Percentiles rank a stretch among this genome's conserved stretches.
These are phyloP conservation scores for Dastarcus helophoroides DNA, from an alignment of 2,888 invertebrate species.

Conservation along the genomic window DNA sequence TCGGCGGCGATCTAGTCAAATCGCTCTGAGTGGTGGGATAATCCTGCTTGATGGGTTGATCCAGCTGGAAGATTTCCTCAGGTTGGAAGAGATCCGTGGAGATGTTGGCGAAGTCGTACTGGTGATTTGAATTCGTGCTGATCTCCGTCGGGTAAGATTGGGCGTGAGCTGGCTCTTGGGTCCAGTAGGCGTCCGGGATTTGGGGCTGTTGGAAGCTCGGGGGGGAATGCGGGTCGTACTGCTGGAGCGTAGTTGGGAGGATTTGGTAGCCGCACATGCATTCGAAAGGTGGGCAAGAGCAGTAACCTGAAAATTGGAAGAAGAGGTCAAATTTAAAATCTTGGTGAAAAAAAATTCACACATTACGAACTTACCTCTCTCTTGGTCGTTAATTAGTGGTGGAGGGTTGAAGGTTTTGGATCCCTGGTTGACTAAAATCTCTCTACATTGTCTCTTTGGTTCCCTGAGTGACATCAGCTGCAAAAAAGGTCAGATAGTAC, in stretches of 20 bases:
- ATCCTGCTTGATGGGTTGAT: conserved; percentile 58
- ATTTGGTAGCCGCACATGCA: conserved; percentile 50
- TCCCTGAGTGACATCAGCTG: conserved; percentile 46
- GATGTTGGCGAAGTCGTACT: conserved; percentile 49
- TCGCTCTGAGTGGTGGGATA: conserved; percentile 40
- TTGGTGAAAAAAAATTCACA: neutral
- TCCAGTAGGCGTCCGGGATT: conserved; percentile 31
- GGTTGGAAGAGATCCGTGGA: conserved; percentile 61
- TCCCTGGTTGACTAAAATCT: conserved; percentile 26
- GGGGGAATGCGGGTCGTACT: conserved; percentile 26
- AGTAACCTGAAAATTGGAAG: conserved; percentile 42
- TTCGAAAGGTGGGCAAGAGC: conserved; percentile 65
- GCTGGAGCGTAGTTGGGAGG: conserved; percentile 22
- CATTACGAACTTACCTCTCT: conserved; percentile 44
- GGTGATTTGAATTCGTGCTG: conserved; percentile 34
- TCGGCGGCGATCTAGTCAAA: conserved; percentile 52
- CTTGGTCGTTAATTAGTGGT: conserved; percentile 55
- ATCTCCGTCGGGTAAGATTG: conserved; percentile 29
- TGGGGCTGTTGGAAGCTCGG: conserved; percentile 26
- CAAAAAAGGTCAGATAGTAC: no score
- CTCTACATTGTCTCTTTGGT: conserved; percentile 41
- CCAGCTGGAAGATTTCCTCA: conserved; percentile 66
- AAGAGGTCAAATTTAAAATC: neutral
- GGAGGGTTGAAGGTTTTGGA: conserved; percentile 40
- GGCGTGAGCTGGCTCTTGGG: conserved; percentile 35